A percentile compares a stretch with the other conserved stretches of the same genome.
phyloP scores from a whole-genome alignment of 2,797 vertebrate species.

The Masticophis lateralis region DNA sequence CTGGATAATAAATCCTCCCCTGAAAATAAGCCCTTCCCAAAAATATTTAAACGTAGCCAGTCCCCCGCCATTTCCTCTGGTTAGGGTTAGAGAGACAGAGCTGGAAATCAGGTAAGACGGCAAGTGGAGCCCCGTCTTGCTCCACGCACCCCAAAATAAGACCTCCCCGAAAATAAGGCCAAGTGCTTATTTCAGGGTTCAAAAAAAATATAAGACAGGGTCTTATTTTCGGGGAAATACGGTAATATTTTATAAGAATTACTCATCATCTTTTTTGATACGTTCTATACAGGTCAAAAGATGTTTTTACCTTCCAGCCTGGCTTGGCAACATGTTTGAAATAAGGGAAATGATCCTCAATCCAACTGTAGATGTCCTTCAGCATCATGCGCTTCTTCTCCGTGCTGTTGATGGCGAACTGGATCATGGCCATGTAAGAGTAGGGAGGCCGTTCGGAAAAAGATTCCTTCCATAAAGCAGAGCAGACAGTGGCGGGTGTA shows the following conservation, averaged over 20 bases:
- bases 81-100: no score
- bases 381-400: constrained; percentile 87
- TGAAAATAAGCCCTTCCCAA: no score
- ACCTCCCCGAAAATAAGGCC: no score
- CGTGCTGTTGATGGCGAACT: constrained; percentile 96
- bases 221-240: no score
- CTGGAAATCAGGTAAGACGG: no score
- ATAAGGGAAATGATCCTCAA: constrained; percentile 93
- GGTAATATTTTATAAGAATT: not conserved
- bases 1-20: no score
- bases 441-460: constrained; percentile 86
- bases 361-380: constrained; percentile 96
- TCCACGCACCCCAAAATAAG: no score
- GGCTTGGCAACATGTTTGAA: constrained; percentile 91
- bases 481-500: not conserved
- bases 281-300: not conserved
- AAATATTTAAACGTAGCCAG: no score
- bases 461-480: constrained; percentile 64
- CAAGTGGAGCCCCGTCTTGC: no score
- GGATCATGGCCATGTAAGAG: constrained; percentile 98
- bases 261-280: not conserved
- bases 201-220: no score
- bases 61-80: no score
- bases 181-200: no score
- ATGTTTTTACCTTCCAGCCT: constrained; percentile 90